Evolutionary conservation across 2,113 vertebrate species (phyloP), one percentile per base, ranked within the genome.

Genomic region (Centropus unirufus): DNA sequence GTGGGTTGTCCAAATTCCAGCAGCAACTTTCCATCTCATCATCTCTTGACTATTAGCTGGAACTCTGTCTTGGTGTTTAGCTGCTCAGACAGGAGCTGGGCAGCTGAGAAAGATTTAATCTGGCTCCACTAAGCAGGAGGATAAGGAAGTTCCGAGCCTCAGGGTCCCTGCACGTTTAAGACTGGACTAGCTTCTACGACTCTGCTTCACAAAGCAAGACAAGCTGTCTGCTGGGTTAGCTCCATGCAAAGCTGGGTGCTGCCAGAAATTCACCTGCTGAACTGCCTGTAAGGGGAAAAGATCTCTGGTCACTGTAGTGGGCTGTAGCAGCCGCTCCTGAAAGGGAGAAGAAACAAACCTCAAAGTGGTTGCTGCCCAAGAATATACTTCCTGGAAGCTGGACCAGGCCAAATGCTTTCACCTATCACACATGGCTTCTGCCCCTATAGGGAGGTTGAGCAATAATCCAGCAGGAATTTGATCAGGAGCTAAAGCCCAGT

Each of bases 231-330:
- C 26, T 4, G 20, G 5, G 11, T 42, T 46, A 88, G 24, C 32
- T 22, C 11, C 57, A 23, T 5, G 4, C 15, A 59, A 63, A 72
- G 9, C 52, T 68, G 24, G 14, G 7, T 23, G 29, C 57, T 85
- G 49, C 47, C 40, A 79, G 54, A 30, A 67, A 55, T 2, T 2
- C 2, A 1, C 14, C 46, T 51, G n/a, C 62, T 70, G n/a, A 69
- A 26, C 27, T 42, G 23, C 30, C 46, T 1, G 0, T 18, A 55
- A 55, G 21, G 20, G 17, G 11, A 62, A 20, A 82, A 14, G 9
- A 78, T 51, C 24, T 29, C 8, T 2, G 1, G 20, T 7, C 15
- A 64, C 18, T 0, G 0, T 40, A 26, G 7, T 0, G 1, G 40
- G 5, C 20, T 75, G 55, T 72, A 29, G 49, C 54, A 83, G 36